A percentile compares a stretch with the other conserved stretches of the same genome.
phyloP scores from a whole-genome alignment of 2,888 invertebrate genomes.

The Mythimna lalbum region DNA sequence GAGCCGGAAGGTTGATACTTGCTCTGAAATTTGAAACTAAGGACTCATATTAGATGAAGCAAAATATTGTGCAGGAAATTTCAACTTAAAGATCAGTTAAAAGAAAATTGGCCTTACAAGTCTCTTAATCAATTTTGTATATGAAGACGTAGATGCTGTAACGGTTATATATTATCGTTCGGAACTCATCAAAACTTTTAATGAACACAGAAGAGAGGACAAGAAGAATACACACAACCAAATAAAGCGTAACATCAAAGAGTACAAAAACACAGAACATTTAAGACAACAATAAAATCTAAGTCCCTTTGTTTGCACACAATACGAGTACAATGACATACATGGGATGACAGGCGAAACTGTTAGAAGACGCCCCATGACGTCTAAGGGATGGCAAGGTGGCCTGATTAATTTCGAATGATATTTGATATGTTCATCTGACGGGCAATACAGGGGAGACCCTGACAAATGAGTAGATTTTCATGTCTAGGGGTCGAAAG shows the following conservation, averaged over 20 bases:
- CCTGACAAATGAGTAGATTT: constrained; percentile 87
- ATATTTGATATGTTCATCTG: constrained; percentile 88
- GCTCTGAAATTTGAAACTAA: constrained; percentile 67
- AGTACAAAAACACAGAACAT: constrained; percentile 20
- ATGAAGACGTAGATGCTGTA: background rate
- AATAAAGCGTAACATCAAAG: constrained; percentile 35
- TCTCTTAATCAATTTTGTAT: background rate
- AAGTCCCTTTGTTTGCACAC: constrained; percentile 57
- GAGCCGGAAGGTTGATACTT: constrained; percentile 68
- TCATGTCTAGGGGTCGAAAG: constrained; percentile 77
- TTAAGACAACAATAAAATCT: constrained; percentile 63
- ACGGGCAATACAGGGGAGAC: constrained; percentile 78
- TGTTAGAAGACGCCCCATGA: constrained; percentile 67
- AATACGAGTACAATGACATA: constrained; percentile 60
- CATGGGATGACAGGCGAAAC: constrained; percentile 65
- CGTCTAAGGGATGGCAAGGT: constrained; percentile 67
- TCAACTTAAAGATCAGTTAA: background rate
- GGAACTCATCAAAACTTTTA: background rate
- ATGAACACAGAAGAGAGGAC: constrained; percentile 2
- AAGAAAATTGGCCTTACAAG: background rate
- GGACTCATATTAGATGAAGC: constrained; percentile 29
- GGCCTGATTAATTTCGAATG: constrained; percentile 87
- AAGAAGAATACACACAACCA: background rate
- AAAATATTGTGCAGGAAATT: constrained; percentile 30
- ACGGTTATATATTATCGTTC: background rate